phyloP scores from a whole-genome alignment of 2,113 vertebrate genomes.

The Channa maculata region DNA sequence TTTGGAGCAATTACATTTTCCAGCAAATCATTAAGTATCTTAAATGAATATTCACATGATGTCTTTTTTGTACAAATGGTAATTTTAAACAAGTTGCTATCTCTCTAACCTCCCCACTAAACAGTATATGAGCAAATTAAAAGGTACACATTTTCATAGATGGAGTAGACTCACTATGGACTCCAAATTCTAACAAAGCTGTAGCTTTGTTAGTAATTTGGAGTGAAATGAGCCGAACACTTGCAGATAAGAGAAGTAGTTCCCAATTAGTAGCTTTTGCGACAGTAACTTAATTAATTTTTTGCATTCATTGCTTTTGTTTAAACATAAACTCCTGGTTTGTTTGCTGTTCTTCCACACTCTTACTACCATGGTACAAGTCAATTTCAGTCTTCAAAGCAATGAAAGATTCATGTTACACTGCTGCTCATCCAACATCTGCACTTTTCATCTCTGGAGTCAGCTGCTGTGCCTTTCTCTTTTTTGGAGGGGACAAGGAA shows the following conservation, averaged over 20 bases:
- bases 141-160: no score
- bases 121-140: not conserved
- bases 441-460: not conserved
- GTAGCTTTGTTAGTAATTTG: not conserved
- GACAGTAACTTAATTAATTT: constrained; percentile 25
- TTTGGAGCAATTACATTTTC: no score
- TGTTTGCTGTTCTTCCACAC: not conserved
- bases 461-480: constrained; percentile 4
- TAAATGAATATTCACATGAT: not conserved
- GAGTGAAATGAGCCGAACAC: constrained; percentile 9
- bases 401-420: constrained; percentile 8
- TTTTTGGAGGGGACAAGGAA: not conserved
- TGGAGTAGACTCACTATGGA: not conserved
- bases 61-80: not conserved
- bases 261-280: constrained; percentile 26
- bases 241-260: constrained; percentile 15
- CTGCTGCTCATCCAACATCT: not conserved
- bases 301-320: constrained; percentile 13
- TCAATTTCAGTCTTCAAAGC: not conserved
- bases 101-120: not conserved
- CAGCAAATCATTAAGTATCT: not conserved
- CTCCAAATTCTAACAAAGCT: no score
- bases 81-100: not conserved
- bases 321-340: constrained; percentile 5
- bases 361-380: not conserved